Base-by-base conservation (phyloP, 2,888 invertebrate species). In the Xylophagus ater region DNA sequence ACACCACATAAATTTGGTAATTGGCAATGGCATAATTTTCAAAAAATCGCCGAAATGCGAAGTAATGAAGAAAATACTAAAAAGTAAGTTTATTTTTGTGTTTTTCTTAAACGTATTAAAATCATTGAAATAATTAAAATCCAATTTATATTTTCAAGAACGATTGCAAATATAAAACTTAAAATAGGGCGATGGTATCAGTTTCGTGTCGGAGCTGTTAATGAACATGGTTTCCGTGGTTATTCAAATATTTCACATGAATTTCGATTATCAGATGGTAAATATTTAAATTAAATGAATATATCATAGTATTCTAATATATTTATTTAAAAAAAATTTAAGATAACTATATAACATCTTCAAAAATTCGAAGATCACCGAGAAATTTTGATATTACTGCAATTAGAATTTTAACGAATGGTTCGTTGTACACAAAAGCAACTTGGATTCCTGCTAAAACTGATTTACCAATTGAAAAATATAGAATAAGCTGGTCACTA, bases 181-280 rank as follows among this genome's bases (percentile, higher is more conserved):
- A 56, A 57, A 53, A 78, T 80, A 0, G 83, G 82, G 4, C 73
- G 77, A 34, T 83, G 82, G 82, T 84, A 83, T 59, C 76, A 81
- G 49, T 81, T 83, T 54, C 69, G 83, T n/a, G 77, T 83, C 4
- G 81, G 83, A 0, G 78, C 83, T 1, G 73, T 84, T 3, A 81
- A 78, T 54, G 72, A 71, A 2, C 71, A 75, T 35, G 84, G 84
- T 1, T 80, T 81, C 4, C 66, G 74, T 44, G 84, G 84, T 8
- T 84, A 76, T 53, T 82, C 82, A 0, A 62, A 67, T 14, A 72
- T 74, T 32, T 74, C 78, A 65, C 72, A 58, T 71, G 74, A 57
- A 60, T 83, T 51, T 71, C 53, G 57, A 25, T 49, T 63, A 19
- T 49, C 55, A 15, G 57, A 59, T 43, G 56, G 63, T 63, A 55